Evolutionary conservation across 35 echinoderm and acorn worm species (phyloP).

Genomic region (Apostichopus parvimensis): DNA sequence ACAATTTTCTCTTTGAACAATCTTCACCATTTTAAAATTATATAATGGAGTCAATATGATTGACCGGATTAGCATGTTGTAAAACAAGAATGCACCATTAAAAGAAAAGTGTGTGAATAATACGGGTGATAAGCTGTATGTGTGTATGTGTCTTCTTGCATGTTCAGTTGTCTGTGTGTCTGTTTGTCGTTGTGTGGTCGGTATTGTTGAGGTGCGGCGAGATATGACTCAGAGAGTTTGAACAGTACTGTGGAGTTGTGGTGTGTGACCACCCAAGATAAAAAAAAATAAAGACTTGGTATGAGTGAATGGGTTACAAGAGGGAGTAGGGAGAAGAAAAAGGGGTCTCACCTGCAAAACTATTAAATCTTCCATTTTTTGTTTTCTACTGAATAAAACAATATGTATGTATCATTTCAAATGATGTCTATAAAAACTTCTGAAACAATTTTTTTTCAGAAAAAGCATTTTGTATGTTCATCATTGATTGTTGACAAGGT

Average conservation of each 20-base stretch:
- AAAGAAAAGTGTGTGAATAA: neutral
- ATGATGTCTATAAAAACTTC: neutral
- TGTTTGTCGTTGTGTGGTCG: neutral
- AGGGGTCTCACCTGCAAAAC: neutral
- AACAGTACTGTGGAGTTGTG: conserved; percentile 39
- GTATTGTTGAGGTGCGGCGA: neutral
- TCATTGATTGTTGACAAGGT: neutral
- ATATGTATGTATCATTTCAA: conserved; percentile 1
- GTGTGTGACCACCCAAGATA: conserved; percentile 24
- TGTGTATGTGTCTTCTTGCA: neutral
- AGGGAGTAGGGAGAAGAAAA: neutral
- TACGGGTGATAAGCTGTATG: conserved; percentile 8
- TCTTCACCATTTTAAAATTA: too few species aligned
- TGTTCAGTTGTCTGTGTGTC: conserved; percentile 13
- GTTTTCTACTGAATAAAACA: conserved; percentile 7
- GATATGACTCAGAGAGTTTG: conserved; percentile 5
- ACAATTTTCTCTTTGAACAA: too few species aligned
- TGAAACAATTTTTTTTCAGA: neutral
- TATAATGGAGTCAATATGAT: too few species aligned
- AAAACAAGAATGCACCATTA: neutral
- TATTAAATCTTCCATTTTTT: conserved; percentile 12
- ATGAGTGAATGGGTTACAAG: neutral
- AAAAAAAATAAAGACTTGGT: neutral
- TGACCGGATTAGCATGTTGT: too few species aligned
- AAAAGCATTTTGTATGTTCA: neutral